A percentile compares a stretch with the other conserved stretches of the same genome.
Evolutionary conservation across 1,140 invertebrate genomes (phyloP).

Genomic region (Chelonus insularis): DNA sequence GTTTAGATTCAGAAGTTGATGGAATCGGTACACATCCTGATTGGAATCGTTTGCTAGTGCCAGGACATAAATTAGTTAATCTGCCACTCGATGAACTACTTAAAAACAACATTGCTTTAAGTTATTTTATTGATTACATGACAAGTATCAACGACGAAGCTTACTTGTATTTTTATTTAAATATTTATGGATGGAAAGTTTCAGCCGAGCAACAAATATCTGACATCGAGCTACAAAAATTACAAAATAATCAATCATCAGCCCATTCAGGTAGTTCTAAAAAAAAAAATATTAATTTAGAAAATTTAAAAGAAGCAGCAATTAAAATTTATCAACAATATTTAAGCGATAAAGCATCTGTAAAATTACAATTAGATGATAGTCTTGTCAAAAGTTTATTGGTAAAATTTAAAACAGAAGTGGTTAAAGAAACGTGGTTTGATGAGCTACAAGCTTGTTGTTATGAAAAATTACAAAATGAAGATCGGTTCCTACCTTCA

Average conservation of each 20-base stretch:
- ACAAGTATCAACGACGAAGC: conserved; percentile 71
- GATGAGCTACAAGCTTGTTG: conserved; percentile 79
- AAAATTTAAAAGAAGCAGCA: conserved; percentile 76
- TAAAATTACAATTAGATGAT: conserved; percentile 70
- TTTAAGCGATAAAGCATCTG: conserved; percentile 73
- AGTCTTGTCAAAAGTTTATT: conserved; percentile 67
- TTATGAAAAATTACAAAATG: conserved; percentile 68
- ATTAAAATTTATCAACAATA: conserved; percentile 83
- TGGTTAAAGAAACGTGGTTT: conserved; percentile 76
- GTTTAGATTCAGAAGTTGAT: conserved; percentile 58
- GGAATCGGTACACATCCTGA: conserved; percentile 53
- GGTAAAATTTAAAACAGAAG: conserved; percentile 67
- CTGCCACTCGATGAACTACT: conserved; percentile 78
- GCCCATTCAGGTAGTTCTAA: conserved; percentile 21
- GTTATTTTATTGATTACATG: conserved; percentile 84
- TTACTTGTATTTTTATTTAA: conserved; percentile 82
- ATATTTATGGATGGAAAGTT: conserved; percentile 80
- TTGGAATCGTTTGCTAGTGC: conserved; percentile 61
- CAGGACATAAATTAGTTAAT: conserved; percentile 68
- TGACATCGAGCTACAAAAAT: conserved; percentile 63
- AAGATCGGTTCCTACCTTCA: conserved; percentile 70
- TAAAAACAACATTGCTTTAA: conserved; percentile 78
- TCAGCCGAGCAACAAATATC: conserved; percentile 78
- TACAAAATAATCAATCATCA: conserved; percentile 47
- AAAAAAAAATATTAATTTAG: conserved; percentile 51